Evolutionary conservation across 2,113 vertebrate genomes (phyloP).

Genomic region (Neotoma lepida): DNA sequence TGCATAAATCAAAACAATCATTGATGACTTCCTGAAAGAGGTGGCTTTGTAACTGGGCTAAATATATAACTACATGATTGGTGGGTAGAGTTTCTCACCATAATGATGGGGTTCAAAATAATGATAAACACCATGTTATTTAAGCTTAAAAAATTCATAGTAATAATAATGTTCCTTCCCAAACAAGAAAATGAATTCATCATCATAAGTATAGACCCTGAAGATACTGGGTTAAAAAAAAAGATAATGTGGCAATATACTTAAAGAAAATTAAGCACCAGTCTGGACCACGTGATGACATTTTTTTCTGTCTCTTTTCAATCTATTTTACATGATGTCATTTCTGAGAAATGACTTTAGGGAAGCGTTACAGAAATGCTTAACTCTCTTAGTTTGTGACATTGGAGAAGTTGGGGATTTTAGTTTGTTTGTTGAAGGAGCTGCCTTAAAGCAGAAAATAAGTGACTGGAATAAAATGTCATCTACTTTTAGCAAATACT

Average conservation of each 20-base stretch:
- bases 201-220: not conserved
- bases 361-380: not conserved
- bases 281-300: not conserved
- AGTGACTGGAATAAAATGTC: slow-evolving; percentile 37
- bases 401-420: not conserved
- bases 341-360: slow-evolving; percentile 40
- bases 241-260: not conserved
- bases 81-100: not conserved
- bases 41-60: not conserved
- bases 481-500: slow-evolving; percentile 44
- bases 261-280: slow-evolving; percentile 13
- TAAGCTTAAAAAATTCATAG: slow-evolving; percentile 37
- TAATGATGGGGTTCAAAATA: not conserved
- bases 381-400: slow-evolving; percentile 22
- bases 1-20: not conserved
- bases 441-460: slow-evolving; percentile 42
- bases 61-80: not conserved
- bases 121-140: not conserved
- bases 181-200: slow-evolving; percentile 46
- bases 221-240: not conserved
- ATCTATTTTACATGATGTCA: not conserved
- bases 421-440: not conserved
- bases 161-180: not conserved
- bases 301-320: slow-evolving; percentile 25
- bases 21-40: not conserved